phyloP scores from a whole-genome alignment of 2,888 invertebrate genomes.

The Mimachlamys varia region DNA sequence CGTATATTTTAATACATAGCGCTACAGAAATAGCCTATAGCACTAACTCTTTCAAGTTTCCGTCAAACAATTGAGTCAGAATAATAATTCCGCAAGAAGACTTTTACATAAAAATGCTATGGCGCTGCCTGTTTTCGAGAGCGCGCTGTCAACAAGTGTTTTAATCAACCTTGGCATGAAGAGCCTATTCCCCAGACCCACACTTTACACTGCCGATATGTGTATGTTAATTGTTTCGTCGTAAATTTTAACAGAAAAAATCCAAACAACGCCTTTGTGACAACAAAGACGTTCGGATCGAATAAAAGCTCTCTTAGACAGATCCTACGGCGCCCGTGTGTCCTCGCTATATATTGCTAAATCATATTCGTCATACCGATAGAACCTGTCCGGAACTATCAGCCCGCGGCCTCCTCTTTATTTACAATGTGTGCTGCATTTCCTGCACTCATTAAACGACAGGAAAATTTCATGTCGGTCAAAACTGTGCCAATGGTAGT shows the following conservation, averaged over 20 bases:
- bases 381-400: background rate
- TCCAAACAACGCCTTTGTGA: conserved; percentile 23
- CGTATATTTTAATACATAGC: conserved; percentile 17
- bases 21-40: background rate
- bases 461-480: background rate
- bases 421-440: background rate
- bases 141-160: conserved; percentile 31
- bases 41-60: background rate
- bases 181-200: conserved; percentile 6
- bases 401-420: background rate
- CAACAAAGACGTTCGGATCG: background rate
- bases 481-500: background rate
- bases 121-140: background rate
- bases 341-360: conserved; percentile 1
- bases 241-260: conserved; percentile 2
- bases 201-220: background rate
- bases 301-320: background rate
- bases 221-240: conserved; percentile 23
- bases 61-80: conserved; percentile 25
- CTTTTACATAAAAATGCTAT: background rate
- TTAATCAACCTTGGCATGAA: background rate
- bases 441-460: background rate
- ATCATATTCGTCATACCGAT: background rate
- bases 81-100: background rate
- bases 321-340: background rate